Percentiles rank a stretch among this genome's conserved stretches.
Evolutionary conservation across 2,113 vertebrate species (phyloP).

Genomic region (Hystrix brachyura): DNA sequence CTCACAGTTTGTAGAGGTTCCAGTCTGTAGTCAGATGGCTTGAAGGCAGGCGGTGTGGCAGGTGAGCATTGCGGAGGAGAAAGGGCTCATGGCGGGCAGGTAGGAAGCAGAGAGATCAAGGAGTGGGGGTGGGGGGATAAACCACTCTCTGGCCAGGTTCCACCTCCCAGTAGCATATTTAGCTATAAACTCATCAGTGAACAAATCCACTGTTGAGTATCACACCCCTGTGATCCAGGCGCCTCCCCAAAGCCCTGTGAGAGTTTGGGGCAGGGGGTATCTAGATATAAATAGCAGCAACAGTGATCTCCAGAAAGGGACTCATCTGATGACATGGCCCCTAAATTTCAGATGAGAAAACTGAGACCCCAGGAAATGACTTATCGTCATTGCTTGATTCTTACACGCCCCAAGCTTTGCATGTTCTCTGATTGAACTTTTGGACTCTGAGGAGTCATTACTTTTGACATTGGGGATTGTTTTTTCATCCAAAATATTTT

Average conservation of each 20-base stretch:
- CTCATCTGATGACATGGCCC: neutral
- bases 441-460: neutral
- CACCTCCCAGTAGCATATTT: neutral
- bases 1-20: neutral
- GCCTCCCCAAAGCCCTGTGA: neutral
- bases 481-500: slow-evolving; percentile 22
- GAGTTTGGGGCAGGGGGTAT: neutral
- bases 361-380: neutral
- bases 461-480: neutral
- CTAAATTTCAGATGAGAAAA: neutral
- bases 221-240: neutral
- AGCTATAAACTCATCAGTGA: neutral
- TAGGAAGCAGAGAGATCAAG: neutral
- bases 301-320: neutral
- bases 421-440: neutral
- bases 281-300: neutral
- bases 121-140: neutral
- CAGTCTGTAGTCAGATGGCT: neutral
- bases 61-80: neutral
- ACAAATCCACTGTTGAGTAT: neutral
- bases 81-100: neutral
- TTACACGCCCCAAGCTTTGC: neutral
- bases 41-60: neutral
- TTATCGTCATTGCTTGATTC: neutral
- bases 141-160: neutral